A percentile compares a stretch with the other conserved stretches of the same genome.
These are phyloP conservation scores for Syngnathus floridae DNA, from an alignment of 2,113 vertebrate genomes.

Conservation along the genomic window DNA sequence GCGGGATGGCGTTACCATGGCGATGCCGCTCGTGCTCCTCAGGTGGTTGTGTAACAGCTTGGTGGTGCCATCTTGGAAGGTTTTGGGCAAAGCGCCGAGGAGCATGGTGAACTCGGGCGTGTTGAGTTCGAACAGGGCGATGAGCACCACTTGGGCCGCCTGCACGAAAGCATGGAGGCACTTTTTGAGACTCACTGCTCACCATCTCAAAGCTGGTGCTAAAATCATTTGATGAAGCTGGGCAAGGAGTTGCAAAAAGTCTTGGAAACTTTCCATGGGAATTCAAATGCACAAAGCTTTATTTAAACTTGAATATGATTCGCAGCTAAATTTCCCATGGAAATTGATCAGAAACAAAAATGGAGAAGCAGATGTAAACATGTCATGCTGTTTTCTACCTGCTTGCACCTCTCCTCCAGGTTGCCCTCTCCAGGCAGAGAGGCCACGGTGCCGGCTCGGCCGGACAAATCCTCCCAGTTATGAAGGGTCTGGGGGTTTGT, in stretches of 20 bases:
- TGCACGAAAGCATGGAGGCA: constrained; percentile 44
- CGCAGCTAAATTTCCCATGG: neutral
- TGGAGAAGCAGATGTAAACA: neutral
- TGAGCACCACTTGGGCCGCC: constrained; percentile 90
- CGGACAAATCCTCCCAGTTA: constrained; percentile 81
- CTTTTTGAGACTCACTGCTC: neutral
- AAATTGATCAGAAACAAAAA: neutral
- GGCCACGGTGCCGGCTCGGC: constrained; percentile 76
- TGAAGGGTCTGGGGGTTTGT: constrained; percentile 74
- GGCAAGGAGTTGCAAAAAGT: neutral
- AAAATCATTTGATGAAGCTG: neutral
- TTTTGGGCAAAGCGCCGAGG: constrained; percentile 91
- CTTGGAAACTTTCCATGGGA: neutral
- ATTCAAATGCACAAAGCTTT: neutral
- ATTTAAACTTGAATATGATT: neutral
- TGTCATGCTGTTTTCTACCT: constrained; percentile 74
- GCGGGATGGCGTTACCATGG: constrained; percentile 61
- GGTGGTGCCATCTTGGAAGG: constrained; percentile 93
- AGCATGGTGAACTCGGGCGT: constrained; percentile 96
- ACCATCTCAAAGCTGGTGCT: neutral
- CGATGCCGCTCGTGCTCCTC: constrained; percentile 79
- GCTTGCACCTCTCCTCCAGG: constrained; percentile 92
- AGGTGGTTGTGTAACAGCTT: constrained; percentile 92
- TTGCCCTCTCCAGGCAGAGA: constrained; percentile 84
- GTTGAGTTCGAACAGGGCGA: constrained; percentile 91